These are phyloP conservation scores for Ciconia stormi DNA, from an alignment of 2,113 vertebrate genomes.

Conservation along the genomic window DNA sequence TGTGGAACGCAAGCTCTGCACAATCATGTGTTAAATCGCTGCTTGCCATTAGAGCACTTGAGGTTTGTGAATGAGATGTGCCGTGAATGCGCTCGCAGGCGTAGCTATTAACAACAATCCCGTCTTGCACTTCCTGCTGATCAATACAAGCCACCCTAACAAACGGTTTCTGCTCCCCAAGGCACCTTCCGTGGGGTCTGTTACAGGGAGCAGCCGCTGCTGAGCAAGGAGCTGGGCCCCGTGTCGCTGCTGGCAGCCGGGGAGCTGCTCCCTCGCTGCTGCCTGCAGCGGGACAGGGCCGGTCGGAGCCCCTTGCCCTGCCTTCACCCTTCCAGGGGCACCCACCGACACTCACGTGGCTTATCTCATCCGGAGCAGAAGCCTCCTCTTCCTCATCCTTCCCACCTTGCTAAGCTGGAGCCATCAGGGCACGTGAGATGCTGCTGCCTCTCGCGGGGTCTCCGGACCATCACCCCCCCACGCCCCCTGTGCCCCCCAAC, in stretches of 20 bases:
- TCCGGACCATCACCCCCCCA: not conserved
- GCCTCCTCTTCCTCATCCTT: not conserved
- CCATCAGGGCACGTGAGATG: rapidly evolving
- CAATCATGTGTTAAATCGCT: rapidly evolving
- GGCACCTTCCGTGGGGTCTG: rapidly evolving
- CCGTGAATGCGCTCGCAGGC: rapidly evolving
- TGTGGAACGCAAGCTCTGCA: not conserved
- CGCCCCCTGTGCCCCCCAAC: not conserved
- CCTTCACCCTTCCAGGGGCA: not conserved
- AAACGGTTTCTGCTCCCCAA: not conserved
- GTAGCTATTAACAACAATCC: rapidly evolving
- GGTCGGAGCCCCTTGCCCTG: not conserved
- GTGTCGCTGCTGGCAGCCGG: not conserved
- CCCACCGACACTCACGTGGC: not conserved
- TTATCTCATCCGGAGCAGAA: not conserved
- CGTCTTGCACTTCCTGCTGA: not conserved
- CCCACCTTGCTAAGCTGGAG: not conserved
- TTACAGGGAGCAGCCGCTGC: rapidly evolving
- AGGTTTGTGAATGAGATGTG: rapidly evolving
- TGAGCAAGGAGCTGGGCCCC: not conserved
- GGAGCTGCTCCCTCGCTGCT: not conserved
- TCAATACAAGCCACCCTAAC: not conserved
- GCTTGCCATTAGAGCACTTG: rapidly evolving
- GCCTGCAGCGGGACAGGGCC: rapidly evolving
- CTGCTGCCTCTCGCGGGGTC: not conserved